phyloP scores from a whole-genome alignment of 1,140 invertebrate genomes.

The Camponotus floridanus region DNA sequence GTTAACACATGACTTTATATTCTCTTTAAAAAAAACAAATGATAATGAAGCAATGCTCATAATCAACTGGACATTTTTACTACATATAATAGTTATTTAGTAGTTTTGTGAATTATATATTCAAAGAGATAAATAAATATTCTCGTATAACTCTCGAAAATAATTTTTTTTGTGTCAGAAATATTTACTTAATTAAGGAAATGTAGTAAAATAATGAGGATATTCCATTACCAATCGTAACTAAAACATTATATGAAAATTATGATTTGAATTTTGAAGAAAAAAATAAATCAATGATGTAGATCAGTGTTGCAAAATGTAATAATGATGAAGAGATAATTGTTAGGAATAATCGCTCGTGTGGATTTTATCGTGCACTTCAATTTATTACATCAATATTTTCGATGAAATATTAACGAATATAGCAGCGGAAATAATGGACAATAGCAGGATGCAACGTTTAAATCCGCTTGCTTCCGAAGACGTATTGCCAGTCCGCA shows the following conservation, averaged over 20 bases:
- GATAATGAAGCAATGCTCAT: background rate
- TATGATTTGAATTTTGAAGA: background rate
- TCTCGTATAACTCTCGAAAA: background rate
- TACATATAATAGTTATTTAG: background rate
- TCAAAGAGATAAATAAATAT: constrained; percentile 23
- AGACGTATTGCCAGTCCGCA: background rate
- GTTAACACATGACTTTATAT: background rate
- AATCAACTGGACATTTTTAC: background rate
- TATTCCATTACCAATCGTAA: constrained; percentile 22
- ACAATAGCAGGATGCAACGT: background rate
- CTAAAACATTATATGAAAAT: background rate
- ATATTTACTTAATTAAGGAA: constrained; percentile 34
- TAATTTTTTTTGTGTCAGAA: background rate
- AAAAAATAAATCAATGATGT: background rate
- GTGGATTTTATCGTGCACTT: background rate
- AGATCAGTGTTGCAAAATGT: background rate
- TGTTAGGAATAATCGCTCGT: constrained; percentile 1
- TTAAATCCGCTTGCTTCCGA: background rate
- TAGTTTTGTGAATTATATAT: background rate
- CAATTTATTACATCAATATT: background rate
- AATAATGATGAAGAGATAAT: constrained; percentile 8
- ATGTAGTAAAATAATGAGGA: background rate
- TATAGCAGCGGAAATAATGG: background rate
- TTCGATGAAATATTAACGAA: constrained; percentile 4
- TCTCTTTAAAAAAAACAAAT: background rate